These are phyloP conservation scores for Conomelus anceps DNA, from an alignment of 2,888 invertebrate species.

Conservation along the genomic window DNA sequence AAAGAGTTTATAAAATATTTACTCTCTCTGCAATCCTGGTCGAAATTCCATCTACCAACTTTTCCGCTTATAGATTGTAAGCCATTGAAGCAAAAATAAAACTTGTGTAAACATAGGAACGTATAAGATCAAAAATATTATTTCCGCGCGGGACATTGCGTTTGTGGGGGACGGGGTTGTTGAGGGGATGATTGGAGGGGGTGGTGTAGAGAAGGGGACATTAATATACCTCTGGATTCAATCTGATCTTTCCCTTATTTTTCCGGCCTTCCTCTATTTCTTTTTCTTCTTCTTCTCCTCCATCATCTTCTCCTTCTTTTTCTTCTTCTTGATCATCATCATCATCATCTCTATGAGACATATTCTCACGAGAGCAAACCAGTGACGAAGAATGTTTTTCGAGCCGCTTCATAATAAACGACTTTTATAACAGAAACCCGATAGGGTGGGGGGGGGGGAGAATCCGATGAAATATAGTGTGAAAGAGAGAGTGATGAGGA, in stretches of 20 bases:
- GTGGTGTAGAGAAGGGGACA: not conserved
- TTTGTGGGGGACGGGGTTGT: not conserved
- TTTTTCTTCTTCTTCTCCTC: not conserved
- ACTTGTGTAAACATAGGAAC: not conserved
- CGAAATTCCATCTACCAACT: not conserved
- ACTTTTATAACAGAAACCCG: not conserved
- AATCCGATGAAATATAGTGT: not conserved
- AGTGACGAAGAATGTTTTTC: not conserved
- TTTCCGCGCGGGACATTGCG: not conserved
- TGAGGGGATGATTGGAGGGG: not conserved
- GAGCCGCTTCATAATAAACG: not conserved
- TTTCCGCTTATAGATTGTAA: not conserved
- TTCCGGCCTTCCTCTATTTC: not conserved
- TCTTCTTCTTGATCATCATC: not conserved
- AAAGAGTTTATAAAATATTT: not conserved
- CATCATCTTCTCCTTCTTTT: not conserved
- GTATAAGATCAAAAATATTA: not conserved
- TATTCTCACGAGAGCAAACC: not conserved
- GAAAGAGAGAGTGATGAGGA: not conserved
- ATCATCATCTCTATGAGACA: not conserved
- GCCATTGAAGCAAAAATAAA: not conserved
- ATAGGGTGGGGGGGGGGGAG: not conserved
- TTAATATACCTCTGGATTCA: not conserved
- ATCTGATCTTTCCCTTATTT: too few species aligned
- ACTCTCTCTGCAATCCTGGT: not conserved